These are phyloP conservation scores for Bungarus multicinctus DNA, from an alignment of 2,113 vertebrate genomes.

Conservation along the genomic window DNA sequence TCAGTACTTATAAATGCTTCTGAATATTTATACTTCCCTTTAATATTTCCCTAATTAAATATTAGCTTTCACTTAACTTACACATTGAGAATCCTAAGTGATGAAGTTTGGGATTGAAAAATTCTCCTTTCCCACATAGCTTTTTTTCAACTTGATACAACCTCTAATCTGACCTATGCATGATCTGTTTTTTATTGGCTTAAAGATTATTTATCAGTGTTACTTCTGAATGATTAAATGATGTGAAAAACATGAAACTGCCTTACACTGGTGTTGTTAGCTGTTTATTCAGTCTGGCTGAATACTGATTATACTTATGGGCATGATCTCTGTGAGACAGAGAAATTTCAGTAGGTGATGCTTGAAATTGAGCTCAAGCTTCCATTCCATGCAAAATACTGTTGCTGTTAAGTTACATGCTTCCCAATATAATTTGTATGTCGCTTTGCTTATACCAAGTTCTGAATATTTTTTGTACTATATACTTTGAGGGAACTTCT, in stretches of 20 bases:
- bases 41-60: neutral
- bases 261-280: neutral
- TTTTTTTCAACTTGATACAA: neutral
- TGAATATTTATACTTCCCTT: slow-evolving; percentile 3
- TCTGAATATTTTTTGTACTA: neutral
- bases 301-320: neutral
- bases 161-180: neutral
- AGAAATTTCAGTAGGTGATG: neutral
- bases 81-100: neutral
- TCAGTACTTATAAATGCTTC: neutral
- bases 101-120: neutral
- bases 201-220: neutral
- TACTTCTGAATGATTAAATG: neutral
- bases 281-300: neutral
- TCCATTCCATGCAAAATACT: neutral
- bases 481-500: neutral
- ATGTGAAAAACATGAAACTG: neutral
- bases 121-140: neutral
- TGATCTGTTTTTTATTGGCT: neutral
- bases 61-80: neutral
- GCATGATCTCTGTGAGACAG: neutral
- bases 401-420: neutral
- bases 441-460: neutral
- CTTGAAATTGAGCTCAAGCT: neutral
- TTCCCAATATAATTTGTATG: neutral